Conservation (phyloP, 1,140 invertebrate genomes). For the Drosophila lowei region DNA sequence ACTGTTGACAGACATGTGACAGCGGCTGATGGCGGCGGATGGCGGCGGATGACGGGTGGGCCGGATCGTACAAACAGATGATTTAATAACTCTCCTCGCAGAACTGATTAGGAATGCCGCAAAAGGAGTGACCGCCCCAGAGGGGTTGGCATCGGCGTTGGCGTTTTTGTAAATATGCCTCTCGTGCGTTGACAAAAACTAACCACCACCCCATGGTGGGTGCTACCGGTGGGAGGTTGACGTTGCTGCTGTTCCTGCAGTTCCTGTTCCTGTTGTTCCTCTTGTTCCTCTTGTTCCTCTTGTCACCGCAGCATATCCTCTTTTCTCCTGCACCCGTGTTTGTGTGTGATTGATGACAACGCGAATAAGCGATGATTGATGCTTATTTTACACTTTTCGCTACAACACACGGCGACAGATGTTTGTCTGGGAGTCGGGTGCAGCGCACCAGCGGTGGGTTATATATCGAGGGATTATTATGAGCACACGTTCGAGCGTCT, state of each 20-base stretch:
- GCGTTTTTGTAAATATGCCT: slow-evolving; percentile 49
- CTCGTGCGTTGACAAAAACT: slow-evolving; percentile 36
- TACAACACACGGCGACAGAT: slow-evolving; percentile 77
- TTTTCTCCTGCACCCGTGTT: slow-evolving; percentile 6
- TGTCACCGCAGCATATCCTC: slow-evolving; percentile 53
- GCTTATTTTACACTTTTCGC: slow-evolving; percentile 82
- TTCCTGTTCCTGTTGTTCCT: slow-evolving; percentile 30
- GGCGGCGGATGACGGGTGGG: neutral
- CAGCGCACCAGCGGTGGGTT: neutral
- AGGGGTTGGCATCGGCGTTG: neutral
- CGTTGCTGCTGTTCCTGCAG: slow-evolving; percentile 38
- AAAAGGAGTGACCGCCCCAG: slow-evolving; percentile 34
- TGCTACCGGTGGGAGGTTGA: slow-evolving; percentile 33
- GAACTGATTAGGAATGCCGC: slow-evolving; percentile 48
- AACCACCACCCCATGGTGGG: slow-evolving; percentile 42
- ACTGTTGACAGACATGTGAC: slow-evolving; percentile 78
- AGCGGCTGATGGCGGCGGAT: slow-evolving; percentile 25
- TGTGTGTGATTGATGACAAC: slow-evolving; percentile 79
- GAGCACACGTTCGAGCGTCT: slow-evolving; percentile 77
- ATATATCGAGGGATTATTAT: slow-evolving; percentile 65
- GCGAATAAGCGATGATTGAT: slow-evolving; percentile 83
- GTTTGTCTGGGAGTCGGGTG: slow-evolving; percentile 56
- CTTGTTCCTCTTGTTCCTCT: slow-evolving; percentile 11
- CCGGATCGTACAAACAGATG: slow-evolving; percentile 75
- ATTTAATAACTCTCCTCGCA: slow-evolving; percentile 67